These are phyloP conservation scores for Tuberolachnus salignus DNA, from an alignment of 2,888 invertebrate genomes.

Conservation along the genomic window DNA sequence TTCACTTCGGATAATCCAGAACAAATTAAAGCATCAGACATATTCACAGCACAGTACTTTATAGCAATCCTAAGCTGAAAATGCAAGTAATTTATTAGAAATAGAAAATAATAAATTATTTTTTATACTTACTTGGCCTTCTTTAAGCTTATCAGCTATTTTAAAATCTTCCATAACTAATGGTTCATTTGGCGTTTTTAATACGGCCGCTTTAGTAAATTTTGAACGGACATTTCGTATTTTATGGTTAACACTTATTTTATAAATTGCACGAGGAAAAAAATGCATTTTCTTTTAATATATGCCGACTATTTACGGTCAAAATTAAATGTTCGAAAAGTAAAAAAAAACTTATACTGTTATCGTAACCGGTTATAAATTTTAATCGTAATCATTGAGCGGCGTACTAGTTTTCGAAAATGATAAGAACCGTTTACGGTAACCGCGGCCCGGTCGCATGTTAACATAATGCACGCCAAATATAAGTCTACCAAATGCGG, in stretches of 20 bases:
- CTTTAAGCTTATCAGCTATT: slow-evolving; percentile 62
- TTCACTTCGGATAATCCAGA: slow-evolving; percentile 65
- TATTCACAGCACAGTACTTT: slow-evolving; percentile 71
- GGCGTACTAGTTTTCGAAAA: no score
- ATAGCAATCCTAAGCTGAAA: slow-evolving; percentile 70
- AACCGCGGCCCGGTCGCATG: no score
- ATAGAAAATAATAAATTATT: background rate
- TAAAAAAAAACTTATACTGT: no score
- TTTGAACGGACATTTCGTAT: slow-evolving; percentile 37
- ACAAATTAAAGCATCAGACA: slow-evolving; percentile 68
- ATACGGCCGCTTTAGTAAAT: slow-evolving; percentile 64
- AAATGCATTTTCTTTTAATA: slow-evolving; percentile 32
- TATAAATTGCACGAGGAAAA: slow-evolving; percentile 1
- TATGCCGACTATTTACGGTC: no score
- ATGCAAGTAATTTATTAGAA: slow-evolving; percentile 20
- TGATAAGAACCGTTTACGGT: no score
- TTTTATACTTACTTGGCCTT: slow-evolving; percentile 63
- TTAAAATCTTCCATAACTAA: slow-evolving; percentile 65
- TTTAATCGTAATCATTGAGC: no score
- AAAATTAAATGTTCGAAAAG: no score
- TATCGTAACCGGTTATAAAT: no score
- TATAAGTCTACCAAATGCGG: no score
- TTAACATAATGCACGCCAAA: no score
- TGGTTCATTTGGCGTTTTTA: slow-evolving; percentile 65
- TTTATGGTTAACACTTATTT: background rate